These are phyloP conservation scores for Drosophila infuscata DNA, from an alignment of 2,888 invertebrate species.

Conservation along the genomic window DNA sequence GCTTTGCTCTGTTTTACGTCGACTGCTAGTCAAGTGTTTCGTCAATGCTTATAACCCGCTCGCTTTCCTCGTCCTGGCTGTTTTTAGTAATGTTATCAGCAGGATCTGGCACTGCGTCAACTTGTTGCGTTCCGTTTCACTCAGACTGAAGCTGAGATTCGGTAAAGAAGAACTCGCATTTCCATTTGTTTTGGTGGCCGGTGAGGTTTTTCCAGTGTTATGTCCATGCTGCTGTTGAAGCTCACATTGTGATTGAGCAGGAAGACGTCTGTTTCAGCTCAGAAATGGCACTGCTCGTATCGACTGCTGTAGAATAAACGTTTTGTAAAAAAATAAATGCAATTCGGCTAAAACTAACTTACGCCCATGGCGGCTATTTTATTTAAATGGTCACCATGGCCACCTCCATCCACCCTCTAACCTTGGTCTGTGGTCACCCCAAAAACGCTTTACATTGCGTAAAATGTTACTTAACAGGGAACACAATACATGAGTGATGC, in stretches of 20 bases:
- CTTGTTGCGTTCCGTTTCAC: slow-evolving; percentile 44
- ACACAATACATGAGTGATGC: neutral
- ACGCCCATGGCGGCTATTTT: slow-evolving; percentile 42
- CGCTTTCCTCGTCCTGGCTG: slow-evolving; percentile 31
- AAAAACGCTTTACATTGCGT: neutral
- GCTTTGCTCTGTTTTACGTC: no score
- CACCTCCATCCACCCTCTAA: no score
- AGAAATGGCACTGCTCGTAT: slow-evolving; percentile 31
- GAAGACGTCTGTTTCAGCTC: slow-evolving; percentile 38
- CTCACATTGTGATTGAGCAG: slow-evolving; percentile 64
- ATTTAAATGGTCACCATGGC: neutral
- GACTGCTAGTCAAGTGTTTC: no score
- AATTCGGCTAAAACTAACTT: slow-evolving; percentile 31
- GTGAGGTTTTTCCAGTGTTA: slow-evolving; percentile 6
- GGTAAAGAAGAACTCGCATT: neutral
- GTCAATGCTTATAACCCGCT: slow-evolving; percentile 48
- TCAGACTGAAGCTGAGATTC: slow-evolving; percentile 53
- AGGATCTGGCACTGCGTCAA: slow-evolving; percentile 21
- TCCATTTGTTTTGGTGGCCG: neutral
- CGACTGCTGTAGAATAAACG: neutral
- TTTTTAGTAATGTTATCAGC: neutral
- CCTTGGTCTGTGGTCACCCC: neutral
- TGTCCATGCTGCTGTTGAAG: slow-evolving; percentile 54
- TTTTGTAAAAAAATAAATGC: neutral
- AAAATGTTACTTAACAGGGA: neutral